These are phyloP conservation scores for Globicephala melas DNA, from an alignment of 2,113 vertebrate genomes.

Conservation along the genomic window DNA sequence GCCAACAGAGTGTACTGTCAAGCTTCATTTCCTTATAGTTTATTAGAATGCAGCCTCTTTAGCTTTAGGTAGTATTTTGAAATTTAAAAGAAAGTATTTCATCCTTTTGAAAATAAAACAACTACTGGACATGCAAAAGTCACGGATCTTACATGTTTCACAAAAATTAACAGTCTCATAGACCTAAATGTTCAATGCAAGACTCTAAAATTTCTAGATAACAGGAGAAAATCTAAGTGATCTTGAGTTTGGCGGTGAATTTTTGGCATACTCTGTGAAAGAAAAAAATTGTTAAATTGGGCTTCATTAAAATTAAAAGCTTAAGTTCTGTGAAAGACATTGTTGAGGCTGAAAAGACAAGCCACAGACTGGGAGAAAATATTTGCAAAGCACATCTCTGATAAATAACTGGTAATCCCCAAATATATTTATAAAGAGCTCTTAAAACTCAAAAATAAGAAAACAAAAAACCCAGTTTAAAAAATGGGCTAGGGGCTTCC, in stretches of 20 bases:
- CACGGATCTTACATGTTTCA: background rate
- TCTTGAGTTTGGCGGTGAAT: too few relatives aligned
- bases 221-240: background rate
- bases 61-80: background rate
- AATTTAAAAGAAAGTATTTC: background rate
- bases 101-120: background rate
- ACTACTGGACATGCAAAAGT: background rate
- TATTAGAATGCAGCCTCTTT: background rate
- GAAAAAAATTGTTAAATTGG: too few relatives aligned
- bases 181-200: background rate
- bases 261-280: too few relatives aligned
- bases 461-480: background rate
- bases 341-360: background rate
- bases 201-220: background rate
- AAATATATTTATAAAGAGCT: background rate
- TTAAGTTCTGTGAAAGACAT: background rate
- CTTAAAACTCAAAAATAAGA: background rate
- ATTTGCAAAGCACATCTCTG: background rate
- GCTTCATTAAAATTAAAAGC: too few relatives aligned
- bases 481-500: too few relatives aligned
- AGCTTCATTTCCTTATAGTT: background rate
- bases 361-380: background rate
- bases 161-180: background rate
- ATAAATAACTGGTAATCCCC: background rate
- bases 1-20: background rate